Evolutionary conservation across 1,140 invertebrate species (phyloP).

Genomic region (Oscheius sp.): DNA sequence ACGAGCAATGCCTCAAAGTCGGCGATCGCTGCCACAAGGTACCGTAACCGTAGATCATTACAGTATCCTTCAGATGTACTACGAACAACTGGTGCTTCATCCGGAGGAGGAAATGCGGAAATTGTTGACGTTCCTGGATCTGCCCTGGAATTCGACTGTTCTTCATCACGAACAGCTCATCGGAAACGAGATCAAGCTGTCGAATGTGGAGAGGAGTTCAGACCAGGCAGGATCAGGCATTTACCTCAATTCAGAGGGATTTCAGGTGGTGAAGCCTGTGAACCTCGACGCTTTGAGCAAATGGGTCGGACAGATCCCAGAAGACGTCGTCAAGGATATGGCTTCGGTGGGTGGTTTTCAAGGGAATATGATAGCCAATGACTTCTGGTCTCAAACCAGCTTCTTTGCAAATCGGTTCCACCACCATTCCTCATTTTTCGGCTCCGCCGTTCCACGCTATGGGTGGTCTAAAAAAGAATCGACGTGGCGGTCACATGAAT

Average conservation of each 20-base stretch:
- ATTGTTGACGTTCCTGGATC: conserved; percentile 13
- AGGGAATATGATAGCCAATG: too few species aligned
- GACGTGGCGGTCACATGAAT: too few species aligned
- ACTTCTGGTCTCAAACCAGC: too few species aligned
- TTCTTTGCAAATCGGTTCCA: too few species aligned
- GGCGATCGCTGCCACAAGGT: conserved; percentile 17
- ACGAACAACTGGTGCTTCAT: conserved; percentile 23
- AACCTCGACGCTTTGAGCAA: conserved; percentile 91
- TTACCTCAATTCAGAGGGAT: neutral
- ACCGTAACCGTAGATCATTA: neutral
- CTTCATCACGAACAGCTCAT: conserved; percentile 24
- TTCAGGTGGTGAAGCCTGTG: conserved; percentile 85
- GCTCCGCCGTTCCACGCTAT: too few species aligned
- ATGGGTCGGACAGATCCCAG: conserved; percentile 89
- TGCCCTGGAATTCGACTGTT: conserved; percentile 10
- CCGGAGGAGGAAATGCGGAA: conserved; percentile 18
- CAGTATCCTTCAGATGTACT: conserved; percentile 11
- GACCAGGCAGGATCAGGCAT: conserved; percentile 63
- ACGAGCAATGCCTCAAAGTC: conserved; percentile 75
- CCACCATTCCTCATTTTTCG: too few species aligned
- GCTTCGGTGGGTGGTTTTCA: conserved; percentile 20
- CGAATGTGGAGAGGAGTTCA: conserved; percentile 89
- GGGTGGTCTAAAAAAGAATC: too few species aligned
- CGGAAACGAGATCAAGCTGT: conserved; percentile 58
- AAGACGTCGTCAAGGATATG: conserved; percentile 74